Base-by-base conservation (phyloP, 2,888 invertebrate genomes). In the Clanis bilineata region DNA sequence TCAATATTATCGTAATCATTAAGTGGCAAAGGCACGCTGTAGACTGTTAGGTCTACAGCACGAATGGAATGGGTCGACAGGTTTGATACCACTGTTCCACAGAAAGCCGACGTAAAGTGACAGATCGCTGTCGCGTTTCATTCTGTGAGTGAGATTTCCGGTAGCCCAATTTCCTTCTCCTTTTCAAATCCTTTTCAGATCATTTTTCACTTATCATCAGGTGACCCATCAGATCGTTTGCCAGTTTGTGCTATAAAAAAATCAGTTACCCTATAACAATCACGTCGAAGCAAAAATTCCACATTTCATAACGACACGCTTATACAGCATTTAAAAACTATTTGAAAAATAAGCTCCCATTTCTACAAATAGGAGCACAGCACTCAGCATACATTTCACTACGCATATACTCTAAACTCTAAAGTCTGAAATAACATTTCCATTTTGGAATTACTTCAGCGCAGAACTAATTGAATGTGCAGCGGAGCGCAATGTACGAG, bases 391-490 rank as follows among this genome's bases (percentile, higher is more conserved):
- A 32, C 51, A 32, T 51, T 32, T 32, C 51, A 32, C 32, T 51
- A 51, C 51, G 32, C 28, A 51, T 51, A 32, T 18, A 51, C 51
- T 44, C 44, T 51, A 51, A 51, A n/a, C n/a, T n/a, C n/a, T n/a
- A n/a, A n/a, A n/a, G n/a, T n/a, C n/a, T n/a, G n/a, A n/a, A 51
- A 51, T 22, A 32, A 44, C 36, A 44, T 47, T 57, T 36, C 36
- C 36, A 57, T 36, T 45, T 57, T 44, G n/a, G 36, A 57, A 57
- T 57, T 47, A 22, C 23, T 57, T 51, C 51, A 32, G 51, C 63
- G 63, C 60, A 62, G 56, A 62, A 65, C 57, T 71, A 68, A 72
- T 69, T 70, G 64, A 70, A 71, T 65, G 70, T 64, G 64, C 58
- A 64, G 58, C 59, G 43, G 58, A 62, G 60, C 62, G 47, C 57